Conservation (phyloP, 2,888 invertebrate species). For the Pristionchus japonicus region DNA sequence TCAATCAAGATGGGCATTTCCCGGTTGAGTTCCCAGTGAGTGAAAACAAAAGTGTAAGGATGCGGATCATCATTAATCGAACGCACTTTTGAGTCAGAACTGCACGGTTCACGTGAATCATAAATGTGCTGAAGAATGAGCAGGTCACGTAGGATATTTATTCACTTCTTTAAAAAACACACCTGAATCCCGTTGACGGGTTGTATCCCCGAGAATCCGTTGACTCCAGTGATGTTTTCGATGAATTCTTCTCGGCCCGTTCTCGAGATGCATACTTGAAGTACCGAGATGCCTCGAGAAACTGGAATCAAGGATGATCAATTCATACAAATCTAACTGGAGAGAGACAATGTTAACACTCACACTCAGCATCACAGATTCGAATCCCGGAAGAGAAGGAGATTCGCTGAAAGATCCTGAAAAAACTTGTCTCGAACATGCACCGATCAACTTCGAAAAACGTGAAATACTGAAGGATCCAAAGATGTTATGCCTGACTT, state of each 20-base stretch:
- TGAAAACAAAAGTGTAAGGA: slow-evolving; percentile 6
- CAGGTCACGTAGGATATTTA: not conserved
- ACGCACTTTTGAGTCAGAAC: not conserved
- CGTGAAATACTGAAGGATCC: not conserved
- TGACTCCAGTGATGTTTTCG: not conserved
- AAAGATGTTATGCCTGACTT: no score
- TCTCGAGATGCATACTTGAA: not conserved
- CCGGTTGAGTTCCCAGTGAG: not conserved
- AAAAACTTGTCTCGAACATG: not conserved
- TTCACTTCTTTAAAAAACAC: not conserved
- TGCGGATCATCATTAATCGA: not conserved
- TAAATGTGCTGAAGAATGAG: no score
- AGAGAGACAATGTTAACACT: no score
- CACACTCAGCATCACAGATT: not conserved
- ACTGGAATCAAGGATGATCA: no score
- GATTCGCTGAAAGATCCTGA: not conserved
- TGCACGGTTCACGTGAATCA: not conserved
- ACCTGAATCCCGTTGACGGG: slow-evolving; percentile 17
- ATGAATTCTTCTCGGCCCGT: not conserved
- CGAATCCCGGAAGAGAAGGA: not conserved
- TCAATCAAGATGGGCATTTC: not conserved
- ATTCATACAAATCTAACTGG: no score
- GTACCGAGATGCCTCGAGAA: not conserved
- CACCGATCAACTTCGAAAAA: no score
- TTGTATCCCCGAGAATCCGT: not conserved